Base-by-base conservation (phyloP, 2,888 invertebrate genomes). In the Pristionchus maxplancki region DNA sequence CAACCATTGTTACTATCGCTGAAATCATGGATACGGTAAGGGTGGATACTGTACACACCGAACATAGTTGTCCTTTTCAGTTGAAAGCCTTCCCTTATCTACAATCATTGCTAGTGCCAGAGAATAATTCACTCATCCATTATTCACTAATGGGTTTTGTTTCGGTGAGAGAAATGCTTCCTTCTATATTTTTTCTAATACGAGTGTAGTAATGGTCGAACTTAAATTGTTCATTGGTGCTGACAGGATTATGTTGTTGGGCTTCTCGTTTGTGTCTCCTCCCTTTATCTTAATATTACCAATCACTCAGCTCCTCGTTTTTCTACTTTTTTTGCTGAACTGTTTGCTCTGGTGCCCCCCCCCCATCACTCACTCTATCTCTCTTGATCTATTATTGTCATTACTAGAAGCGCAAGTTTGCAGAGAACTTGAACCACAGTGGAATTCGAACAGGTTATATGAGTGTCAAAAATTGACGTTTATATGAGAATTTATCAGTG, bases 271-370 rank as follows among this genome's bases (percentile, higher is more conserved):
- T 53, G 34, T 37, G 28, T 53, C 20, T 53, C 53, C 9, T 17
- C 40, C 24, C 17, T 40, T 34, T 40, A 20, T 78, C 44, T 78
- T 44, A n/a, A 6, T n/a, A 9, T 53, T 53, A 53, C 24, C 13
- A 83, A 53, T 83, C 53, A 83, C 34, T 34, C 20, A 24, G 53
- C 44, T 34, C 9, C 34, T 53, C 31, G 1, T 28, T 83, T 24
- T 34, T 53, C 53, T 53, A 34, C 34, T 53, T 9, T 20, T 53
- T 53, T 83, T n/a, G 34, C 82, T 34, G 53, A 50, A 53, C 8
- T 83, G 82, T 83, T 83, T 83, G 82, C 34, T 83, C 53, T 83
- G 48, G 71, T 64, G 15, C 20, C 37, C 17, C 71, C 28, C 81
- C 31, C 31, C 28, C 31, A 5, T 28, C 31, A 20, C 8, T n/a